Base-by-base conservation (phyloP, 2,888 invertebrate genomes). In the Pyrochroa serraticornis region DNA sequence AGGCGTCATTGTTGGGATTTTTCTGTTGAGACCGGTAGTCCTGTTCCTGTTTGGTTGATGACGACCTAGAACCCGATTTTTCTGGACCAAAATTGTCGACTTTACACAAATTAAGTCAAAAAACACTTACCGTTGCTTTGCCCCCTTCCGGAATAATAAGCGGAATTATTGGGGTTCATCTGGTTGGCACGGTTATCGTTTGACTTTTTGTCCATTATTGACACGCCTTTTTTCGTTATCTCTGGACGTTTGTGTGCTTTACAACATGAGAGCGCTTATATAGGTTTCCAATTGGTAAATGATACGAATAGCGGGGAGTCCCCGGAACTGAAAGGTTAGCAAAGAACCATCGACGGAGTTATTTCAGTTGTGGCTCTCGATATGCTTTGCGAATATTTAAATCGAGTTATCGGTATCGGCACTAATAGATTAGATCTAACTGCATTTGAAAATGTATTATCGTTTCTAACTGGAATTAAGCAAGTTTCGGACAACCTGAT, bases 1-100 rank as follows among this genome's bases (percentile, higher is more conserved):
- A 67, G 1, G 67, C 58, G 42, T 54, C 38, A 45, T 67, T 57
- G 45, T 67, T 67, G 6, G 67, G 59, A 37, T 67, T 67, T 47
- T 62, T 12, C 36, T 67, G 67, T 42, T 58, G 63, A 0, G 67
- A 63, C 10, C 67, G 62, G 37, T 64, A 58, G 43, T 67, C 64
- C 12, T 59, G 59, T 8, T 63, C 63, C 30, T 53, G 44, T 48
- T 67, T 62, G 8, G 64, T 51, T 13, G 41, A 39, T 0, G 47
- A 48, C 12, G 9, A 14, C 13, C 36, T 43, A 7, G 39, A 38
- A n/a, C 34, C 34, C 6, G 30, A 38, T 13, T 43, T 31, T 30
- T 7, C 38, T 48, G 39, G 33, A 56, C 50, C 38, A 10, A 31
- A 46, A 36, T 48, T 34, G 35, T n/a, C n/a, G 31, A 0, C 10